Evolutionary conservation across 2,888 invertebrate genomes (phyloP), one percentile per base, ranked within the genome.

Genomic region (Axea sp.): DNA sequence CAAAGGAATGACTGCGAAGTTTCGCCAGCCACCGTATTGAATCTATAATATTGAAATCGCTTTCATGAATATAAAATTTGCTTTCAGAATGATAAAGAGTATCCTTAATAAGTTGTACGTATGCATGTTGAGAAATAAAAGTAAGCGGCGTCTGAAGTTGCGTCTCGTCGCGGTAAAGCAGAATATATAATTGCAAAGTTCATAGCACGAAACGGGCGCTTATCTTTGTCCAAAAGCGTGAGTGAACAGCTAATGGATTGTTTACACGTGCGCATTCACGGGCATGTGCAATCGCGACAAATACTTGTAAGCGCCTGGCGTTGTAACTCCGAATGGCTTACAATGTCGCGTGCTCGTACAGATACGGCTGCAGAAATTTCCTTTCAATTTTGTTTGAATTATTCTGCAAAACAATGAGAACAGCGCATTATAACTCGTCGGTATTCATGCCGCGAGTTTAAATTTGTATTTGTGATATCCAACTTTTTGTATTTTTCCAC

Each of bases 311-410:
- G 28, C 41, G 14, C 41, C 33, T 15, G 37, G 49, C 5, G 17
- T 6, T 72, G 47, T 64, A 49, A 37, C 57, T 28, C 28, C 55
- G 37, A 57, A 60, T 51, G 24, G 55, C 39, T 57, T 47, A 57
- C 57, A 49, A 47, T 68, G 28, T 30, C 35, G 24, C 11, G 28
- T n/a, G 9, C 15, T 57, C 11, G 39, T 26, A 9, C 33, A 60
- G 64, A 64, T 72, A 64, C 5, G 45, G 49, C 55, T 7, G 12
- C 24, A 49, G 71, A 57, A 64, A 41, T 53, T 47, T 71, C 69
- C 69, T 62, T 71, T 62, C 64, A 71, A 71, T 64, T 64, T 64
- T 33, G 49, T 49, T 33, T 41, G 71, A 49, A 71, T 64, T 71
- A 71, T 71, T 71, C 39, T 22, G 47, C 33, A 15, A 12, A 30